Base-by-base conservation (phyloP, 2,888 invertebrate genomes). In the Amblyjoppa proteus region DNA sequence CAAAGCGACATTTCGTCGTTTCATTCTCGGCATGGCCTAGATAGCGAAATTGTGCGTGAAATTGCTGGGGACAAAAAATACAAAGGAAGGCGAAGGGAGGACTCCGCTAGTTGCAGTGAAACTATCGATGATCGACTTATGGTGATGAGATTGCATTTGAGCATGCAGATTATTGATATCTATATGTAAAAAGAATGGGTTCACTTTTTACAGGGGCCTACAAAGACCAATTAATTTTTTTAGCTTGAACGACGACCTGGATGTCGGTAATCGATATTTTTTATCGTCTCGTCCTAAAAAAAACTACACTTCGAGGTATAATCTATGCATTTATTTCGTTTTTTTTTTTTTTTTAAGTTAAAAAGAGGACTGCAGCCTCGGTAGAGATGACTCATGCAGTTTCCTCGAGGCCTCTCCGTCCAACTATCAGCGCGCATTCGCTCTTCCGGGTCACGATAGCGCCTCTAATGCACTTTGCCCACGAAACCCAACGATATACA, bases 1-100 rank as follows among this genome's bases (percentile, higher is more conserved):
- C 76, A 80, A 80, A 85, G 61, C 71, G 41, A 76, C 45, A 16
- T 80, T 83, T 80, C 53, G 83, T 83, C 85, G 77, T 66, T 68
- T 68, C 25, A 45, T 64, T 49, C 64, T 34, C 78, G 51, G 64
- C 51, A 11, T 20, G 80, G 45, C 83, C 85, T 85, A 41, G 83
- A 83, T 83, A 75, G 31, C 79, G 11, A 82, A 85, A 82, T 71
- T 71, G 78, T 58, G 49, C 49, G 31, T 71, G 64, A 64, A 64
- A 64, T 16, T 31, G 31, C 2, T 31, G n/a, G 5, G 53, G 53
- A 20, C 31, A 64, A 1, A 64, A 58, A 58, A 4, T 16, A 49
- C 16, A 49, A 49, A 49, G 16, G 16, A 16, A 1, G 3, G 41
- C 3, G 11, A 4, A 9, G 41, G 41, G 13, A 16, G 28, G 11